Evolutionary conservation across 2,797 vertebrate genomes (phyloP), one percentile per base, ranked within the genome.

Genomic region (Poeciliopsis turneri): DNA sequence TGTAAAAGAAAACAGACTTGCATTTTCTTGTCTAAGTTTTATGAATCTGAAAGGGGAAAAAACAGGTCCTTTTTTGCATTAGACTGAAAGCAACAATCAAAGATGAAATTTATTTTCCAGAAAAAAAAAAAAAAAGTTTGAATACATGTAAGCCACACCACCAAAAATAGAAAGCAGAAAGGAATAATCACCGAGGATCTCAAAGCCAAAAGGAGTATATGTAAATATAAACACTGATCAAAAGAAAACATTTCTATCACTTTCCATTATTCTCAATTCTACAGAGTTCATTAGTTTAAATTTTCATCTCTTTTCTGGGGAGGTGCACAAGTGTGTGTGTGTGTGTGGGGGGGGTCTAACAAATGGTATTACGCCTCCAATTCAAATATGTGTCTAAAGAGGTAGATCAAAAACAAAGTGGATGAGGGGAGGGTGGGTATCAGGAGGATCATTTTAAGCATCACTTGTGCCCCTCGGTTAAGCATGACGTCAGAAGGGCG

Each of bases 361-460:
- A 91, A 93, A 95, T 88, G 94, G 88, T 97, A 96, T 96, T 97
- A 97, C 96, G 97, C 96, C 97, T 97, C 97, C 96, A 97, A 96
- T 97, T 97, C 96, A 97, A 97, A 97, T 95, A 95, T 94, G 92
- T 89, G 89, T 96, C 96, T 97, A 98, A 94, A 96, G 97, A 98
- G 97, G 97, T 98, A 98, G 97, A 97, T 98, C 94, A 97, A 96
- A 70, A 97, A 97, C 95, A 95, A 95, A 96, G 95, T 94, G 84
- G 78, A 76, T 55, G 77, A 51, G 74, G 36, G 33, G 72, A 64
- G 76, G 80, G 81, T 33, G 76, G 83, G 83, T 71, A 46, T 45
- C 4, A 25, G 87, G 70, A 77, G 83, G 84, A 95, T 93, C 89
- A 88, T 94, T 84, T 90, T 91, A 96, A 96, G 95, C 94, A 95